Conservation (phyloP, 2,888 invertebrate genomes). For the Mythimna ferrago region DNA sequence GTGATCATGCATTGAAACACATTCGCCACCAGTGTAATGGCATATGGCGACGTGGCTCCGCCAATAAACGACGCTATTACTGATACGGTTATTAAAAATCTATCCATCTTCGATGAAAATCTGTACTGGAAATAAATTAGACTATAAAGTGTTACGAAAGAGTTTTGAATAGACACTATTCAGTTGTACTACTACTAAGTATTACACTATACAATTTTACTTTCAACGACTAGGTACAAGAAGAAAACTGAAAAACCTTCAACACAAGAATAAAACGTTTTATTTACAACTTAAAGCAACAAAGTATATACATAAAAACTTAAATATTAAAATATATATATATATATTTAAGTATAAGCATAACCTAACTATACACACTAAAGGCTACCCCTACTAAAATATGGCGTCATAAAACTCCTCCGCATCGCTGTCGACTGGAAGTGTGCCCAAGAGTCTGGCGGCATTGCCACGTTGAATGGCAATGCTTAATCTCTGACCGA, state of each 20-base stretch:
- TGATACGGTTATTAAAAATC: slow-evolving; percentile 89
- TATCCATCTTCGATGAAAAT: slow-evolving; percentile 91
- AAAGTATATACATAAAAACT: too few species aligned
- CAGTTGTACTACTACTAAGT: not conserved
- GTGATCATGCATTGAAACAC: slow-evolving; percentile 91
- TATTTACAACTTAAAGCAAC: too few species aligned
- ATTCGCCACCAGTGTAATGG: slow-evolving; percentile 73
- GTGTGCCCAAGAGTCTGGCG: too few species aligned
- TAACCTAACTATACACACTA: too few species aligned
- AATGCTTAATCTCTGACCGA: too few species aligned
- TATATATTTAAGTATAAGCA: too few species aligned
- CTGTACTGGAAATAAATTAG: slow-evolving; percentile 89
- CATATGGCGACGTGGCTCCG: slow-evolving; percentile 71
- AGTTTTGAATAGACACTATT: not conserved
- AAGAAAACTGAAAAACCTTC: slow-evolving; percentile 1
- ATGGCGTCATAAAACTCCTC: too few species aligned
- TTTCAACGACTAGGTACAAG: not conserved
- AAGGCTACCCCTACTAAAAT: too few species aligned
- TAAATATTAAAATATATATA: too few species aligned
- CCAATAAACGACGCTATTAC: slow-evolving; percentile 75
- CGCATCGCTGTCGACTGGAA: too few species aligned
- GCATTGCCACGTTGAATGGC: too few species aligned
- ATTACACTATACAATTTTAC: not conserved
- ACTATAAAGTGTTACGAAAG: slow-evolving; percentile 25
- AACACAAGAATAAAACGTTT: too few species aligned